Conservation (phyloP, 2,113 vertebrate species). For the Eulacestoma nigropectus region DNA sequence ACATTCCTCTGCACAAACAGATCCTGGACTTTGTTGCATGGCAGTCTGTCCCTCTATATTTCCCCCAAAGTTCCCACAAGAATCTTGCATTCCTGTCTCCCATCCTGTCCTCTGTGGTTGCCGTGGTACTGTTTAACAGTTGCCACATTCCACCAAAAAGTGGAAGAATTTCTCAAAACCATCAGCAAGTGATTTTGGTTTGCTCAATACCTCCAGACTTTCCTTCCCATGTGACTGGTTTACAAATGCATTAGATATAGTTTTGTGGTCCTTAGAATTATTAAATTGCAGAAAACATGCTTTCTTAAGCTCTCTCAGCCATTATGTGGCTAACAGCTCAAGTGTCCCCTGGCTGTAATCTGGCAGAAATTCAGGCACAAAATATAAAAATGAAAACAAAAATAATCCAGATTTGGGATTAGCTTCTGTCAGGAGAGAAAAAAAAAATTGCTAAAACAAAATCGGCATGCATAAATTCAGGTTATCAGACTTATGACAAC, state of each 20-base stretch:
- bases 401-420: background rate
- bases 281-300: background rate
- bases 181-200: background rate
- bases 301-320: background rate
- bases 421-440: background rate
- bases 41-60: background rate
- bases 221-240: background rate
- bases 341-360: background rate
- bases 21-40: background rate
- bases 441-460: background rate
- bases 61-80: background rate
- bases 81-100: conserved; percentile 18
- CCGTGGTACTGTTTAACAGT: background rate
- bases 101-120: conserved; percentile 13
- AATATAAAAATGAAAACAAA: background rate
- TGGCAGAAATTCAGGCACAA: background rate
- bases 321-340: background rate
- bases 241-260: background rate
- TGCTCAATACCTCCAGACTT: background rate
- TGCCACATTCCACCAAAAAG: conserved; percentile 24
- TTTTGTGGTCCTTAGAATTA: background rate
- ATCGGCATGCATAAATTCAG: background rate
- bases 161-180: conserved; percentile 24
- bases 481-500: background rate
- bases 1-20: conserved; percentile 8